Percentiles rank a stretch among this genome's conserved stretches.
Evolutionary conservation across 2,113 vertebrate species (phyloP).

Genomic region (Mandrillus leucophaeus): DNA sequence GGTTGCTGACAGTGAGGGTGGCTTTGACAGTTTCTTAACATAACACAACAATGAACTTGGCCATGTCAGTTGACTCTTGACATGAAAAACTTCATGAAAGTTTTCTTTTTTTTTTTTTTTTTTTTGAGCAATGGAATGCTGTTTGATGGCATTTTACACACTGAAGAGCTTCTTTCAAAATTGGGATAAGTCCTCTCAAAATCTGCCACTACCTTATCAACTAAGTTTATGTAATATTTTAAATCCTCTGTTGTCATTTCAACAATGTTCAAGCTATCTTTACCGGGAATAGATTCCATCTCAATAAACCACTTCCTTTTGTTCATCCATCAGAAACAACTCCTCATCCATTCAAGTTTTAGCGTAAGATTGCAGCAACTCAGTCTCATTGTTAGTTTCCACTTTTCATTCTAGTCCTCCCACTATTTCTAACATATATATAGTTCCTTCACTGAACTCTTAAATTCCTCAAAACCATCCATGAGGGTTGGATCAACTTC

Average conservation of each 20-base stretch:
- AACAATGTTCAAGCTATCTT: background rate
- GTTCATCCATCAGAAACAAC: background rate
- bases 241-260: background rate
- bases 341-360: background rate
- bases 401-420: background rate
- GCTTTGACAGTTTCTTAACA: background rate
- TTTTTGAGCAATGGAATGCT: no score
- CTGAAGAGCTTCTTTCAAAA: background rate
- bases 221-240: background rate
- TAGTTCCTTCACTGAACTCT: background rate
- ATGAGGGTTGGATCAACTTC: background rate
- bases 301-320: background rate
- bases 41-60: background rate
- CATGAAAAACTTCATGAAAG: background rate
- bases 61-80: background rate
- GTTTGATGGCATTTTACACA: background rate
- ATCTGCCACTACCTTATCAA: background rate
- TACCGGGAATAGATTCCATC: background rate
- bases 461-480: background rate
- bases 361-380: background rate
- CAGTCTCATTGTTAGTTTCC: background rate
- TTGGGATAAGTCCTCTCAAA: background rate
- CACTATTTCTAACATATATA: background rate
- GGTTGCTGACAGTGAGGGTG: background rate
- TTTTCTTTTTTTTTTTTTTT: background rate